Evolutionary conservation across 1,140 invertebrate genomes (phyloP).

Genomic region (Manduca sexta): DNA sequence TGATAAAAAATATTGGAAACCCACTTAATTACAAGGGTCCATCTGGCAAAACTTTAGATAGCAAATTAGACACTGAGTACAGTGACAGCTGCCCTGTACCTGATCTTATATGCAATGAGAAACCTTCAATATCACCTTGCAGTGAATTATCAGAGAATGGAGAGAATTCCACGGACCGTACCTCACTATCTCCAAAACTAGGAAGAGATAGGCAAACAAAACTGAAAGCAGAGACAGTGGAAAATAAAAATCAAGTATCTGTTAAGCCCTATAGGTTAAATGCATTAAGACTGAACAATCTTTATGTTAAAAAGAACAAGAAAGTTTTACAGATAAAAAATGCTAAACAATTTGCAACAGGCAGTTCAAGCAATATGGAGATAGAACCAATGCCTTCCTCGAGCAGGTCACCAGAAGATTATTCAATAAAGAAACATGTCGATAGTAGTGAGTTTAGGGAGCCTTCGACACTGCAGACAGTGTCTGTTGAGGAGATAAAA

Average conservation of each 20-base stretch:
- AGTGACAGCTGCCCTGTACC: conserved; percentile 60
- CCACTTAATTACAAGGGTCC: conserved; percentile 42
- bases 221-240: conserved; percentile 17
- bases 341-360: conserved; percentile 30
- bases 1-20: conserved; percentile 64
- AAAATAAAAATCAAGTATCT: conserved; percentile 22
- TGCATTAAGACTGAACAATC: conserved; percentile 55
- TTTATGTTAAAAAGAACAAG: conserved; percentile 65
- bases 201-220: conserved; percentile 16
- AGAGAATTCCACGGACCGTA: conserved; percentile 51
- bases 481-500: conserved; percentile 70
- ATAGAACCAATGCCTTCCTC: conserved; percentile 33
- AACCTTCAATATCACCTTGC: conserved; percentile 69
- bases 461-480: conserved; percentile 40
- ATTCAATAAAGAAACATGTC: conserved; percentile 42
- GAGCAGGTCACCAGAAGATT: conserved; percentile 38
- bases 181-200: conserved; percentile 36
- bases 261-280: conserved; percentile 35
- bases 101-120: conserved; percentile 70
- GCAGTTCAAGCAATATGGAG: conserved; percentile 17
- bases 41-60: conserved; percentile 37
- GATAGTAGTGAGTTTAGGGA: conserved; percentile 37
- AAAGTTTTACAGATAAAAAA: conserved; percentile 67
- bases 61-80: conserved; percentile 55
- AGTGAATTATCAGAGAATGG: conserved; percentile 62